Conservation (phyloP, 2,888 invertebrate species). For the Drosophila acutilabella region DNA sequence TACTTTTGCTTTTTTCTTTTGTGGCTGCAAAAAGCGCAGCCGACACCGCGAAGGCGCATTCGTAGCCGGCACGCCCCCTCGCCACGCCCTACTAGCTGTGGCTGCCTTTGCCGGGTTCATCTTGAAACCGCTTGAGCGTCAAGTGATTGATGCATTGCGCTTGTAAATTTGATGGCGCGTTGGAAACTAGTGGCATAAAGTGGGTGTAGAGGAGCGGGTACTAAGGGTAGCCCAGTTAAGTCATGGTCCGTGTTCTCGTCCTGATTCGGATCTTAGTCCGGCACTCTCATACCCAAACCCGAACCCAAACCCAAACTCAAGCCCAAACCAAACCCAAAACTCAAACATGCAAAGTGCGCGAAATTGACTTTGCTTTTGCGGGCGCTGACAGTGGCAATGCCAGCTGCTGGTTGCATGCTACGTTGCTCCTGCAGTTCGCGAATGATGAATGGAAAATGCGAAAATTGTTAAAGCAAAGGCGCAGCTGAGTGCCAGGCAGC, state of each 20-base stretch:
- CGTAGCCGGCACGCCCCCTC: neutral
- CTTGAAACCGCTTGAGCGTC: conserved; percentile 64
- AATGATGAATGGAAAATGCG: conserved; percentile 79
- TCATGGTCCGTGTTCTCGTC: conserved; percentile 29
- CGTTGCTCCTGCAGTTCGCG: conserved; percentile 31
- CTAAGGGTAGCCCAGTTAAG: conserved; percentile 20
- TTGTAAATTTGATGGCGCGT: conserved; percentile 76
- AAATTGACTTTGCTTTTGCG: conserved; percentile 81
- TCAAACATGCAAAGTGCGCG: conserved; percentile 79
- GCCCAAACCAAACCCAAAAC: conserved; percentile 14
- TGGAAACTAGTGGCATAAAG: conserved; percentile 28
- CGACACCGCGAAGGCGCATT: conserved; percentile 31
- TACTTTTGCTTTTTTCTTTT: conserved; percentile 22
- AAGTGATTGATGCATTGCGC: conserved; percentile 77
- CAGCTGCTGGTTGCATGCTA: conserved; percentile 28
- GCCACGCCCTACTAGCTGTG: neutral
- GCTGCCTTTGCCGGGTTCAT: conserved; percentile 32
- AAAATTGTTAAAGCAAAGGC: conserved; percentile 75
- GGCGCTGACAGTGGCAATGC: conserved; percentile 79
- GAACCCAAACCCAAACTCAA: neutral
- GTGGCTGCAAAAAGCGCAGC: conserved; percentile 62
- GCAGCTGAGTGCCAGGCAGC: neutral
- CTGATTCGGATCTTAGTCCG: conserved; percentile 37
- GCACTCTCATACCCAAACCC: conserved; percentile 19
- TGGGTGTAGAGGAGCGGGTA: neutral